Percentiles rank a stretch among this genome's conserved stretches.
Conservation (phyloP, 2,113 vertebrate species). For the Ploceus nigricollis region DNA sequence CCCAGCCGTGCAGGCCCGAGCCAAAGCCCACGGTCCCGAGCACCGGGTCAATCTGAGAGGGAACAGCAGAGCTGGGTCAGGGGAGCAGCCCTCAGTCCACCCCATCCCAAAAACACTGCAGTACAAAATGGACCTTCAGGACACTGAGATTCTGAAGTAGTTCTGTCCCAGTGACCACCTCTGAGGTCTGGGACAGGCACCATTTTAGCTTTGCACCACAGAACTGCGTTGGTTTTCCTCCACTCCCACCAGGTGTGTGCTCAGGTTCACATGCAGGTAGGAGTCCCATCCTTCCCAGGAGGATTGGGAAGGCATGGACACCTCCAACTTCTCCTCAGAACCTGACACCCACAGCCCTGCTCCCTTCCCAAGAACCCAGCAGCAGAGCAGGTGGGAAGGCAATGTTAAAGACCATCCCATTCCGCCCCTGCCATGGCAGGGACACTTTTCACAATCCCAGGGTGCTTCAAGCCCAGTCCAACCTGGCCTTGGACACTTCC, state of each 20-base stretch:
- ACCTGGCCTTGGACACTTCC: neutral
- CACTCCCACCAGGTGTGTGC: accelerated
- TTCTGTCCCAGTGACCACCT: accelerated
- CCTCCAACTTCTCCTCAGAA: neutral
- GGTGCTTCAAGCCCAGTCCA: accelerated
- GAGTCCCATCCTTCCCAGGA: neutral
- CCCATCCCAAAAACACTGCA: accelerated
- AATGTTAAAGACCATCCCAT: neutral
- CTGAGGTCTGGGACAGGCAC: neutral
- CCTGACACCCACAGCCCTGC: neutral
- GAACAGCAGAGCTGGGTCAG: neutral
- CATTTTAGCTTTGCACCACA: accelerated
- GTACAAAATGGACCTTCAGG: accelerated
- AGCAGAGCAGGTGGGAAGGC: neutral
- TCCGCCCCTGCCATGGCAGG: neutral
- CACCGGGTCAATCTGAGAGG: constrained; percentile 84
- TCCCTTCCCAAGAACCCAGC: neutral
- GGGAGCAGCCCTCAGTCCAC: neutral
- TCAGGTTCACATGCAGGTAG: accelerated
- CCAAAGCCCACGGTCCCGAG: constrained; percentile 93
- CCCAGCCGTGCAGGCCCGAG: constrained; percentile 95
- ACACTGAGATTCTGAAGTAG: accelerated
- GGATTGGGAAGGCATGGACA: neutral
- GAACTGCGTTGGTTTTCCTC: accelerated
- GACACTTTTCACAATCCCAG: accelerated